phyloP scores from a whole-genome alignment of 2,797 vertebrate species.

The Anas acuta region DNA sequence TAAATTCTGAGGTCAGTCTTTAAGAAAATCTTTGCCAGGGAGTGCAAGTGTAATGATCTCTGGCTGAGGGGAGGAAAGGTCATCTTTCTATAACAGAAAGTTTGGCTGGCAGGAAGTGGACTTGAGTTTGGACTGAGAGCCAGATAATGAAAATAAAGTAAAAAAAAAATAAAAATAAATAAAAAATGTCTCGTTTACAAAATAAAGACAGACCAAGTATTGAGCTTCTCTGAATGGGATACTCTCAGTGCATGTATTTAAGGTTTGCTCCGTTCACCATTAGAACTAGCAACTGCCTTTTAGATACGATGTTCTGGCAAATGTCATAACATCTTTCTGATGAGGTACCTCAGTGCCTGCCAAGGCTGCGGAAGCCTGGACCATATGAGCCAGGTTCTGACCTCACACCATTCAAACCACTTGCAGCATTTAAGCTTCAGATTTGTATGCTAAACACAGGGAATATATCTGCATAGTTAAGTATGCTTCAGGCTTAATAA shows the following conservation, averaged over 20 bases:
- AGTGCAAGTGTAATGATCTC: accelerated
- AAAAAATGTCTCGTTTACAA: background rate
- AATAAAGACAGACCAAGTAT: background rate
- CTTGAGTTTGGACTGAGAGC: background rate
- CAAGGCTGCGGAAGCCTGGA: background rate
- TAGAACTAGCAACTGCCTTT: background rate
- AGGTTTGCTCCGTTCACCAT: background rate
- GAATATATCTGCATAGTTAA: background rate
- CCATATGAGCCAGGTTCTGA: background rate
- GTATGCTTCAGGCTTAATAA: background rate
- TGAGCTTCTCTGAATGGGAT: background rate
- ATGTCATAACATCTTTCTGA: background rate
- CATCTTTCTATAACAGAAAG: background rate
- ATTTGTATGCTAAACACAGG: background rate
- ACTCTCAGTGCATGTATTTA: background rate
- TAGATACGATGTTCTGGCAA: background rate
- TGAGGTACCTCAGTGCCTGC: background rate
- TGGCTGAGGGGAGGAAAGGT: background rate
- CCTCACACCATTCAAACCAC: background rate
- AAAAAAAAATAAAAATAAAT: background rate
- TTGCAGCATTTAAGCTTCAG: background rate
- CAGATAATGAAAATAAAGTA: background rate
- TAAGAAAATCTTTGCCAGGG: background rate
- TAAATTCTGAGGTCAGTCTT: background rate
- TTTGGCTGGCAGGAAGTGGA: background rate